Percentiles rank a stretch among this genome's conserved stretches.
Evolutionary conservation across 2,113 vertebrate genomes (phyloP).

Genomic region (Aldabrachelys gigantea): DNA sequence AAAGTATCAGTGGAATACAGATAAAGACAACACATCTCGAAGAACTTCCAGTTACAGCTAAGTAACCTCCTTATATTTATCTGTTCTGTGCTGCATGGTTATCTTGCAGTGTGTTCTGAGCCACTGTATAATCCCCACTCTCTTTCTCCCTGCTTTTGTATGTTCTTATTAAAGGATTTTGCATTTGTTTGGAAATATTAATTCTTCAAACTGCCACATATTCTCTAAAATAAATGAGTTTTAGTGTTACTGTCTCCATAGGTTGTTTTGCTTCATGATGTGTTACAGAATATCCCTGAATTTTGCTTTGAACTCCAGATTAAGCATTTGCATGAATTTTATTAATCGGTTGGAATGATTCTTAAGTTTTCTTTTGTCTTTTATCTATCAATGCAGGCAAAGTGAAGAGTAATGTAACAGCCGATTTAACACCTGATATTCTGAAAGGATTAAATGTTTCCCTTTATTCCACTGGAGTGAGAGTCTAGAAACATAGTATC

Average conservation of each 20-base stretch:
- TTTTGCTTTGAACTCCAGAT: not conserved
- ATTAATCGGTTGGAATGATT: not conserved
- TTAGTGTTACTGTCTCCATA: no score
- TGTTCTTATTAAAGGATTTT: not conserved
- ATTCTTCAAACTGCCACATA: rapidly evolving
- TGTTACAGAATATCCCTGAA: not conserved
- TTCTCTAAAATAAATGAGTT: not conserved
- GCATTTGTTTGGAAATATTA: not conserved
- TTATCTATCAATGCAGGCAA: not conserved
- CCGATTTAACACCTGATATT: not conserved
- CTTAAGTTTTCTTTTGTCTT: constrained; percentile 27
- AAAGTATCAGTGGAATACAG: no score
- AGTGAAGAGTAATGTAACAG: not conserved
- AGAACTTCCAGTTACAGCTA: no score
- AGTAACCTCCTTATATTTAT: not conserved
- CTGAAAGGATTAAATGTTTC: not conserved
- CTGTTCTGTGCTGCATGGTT: rapidly evolving
- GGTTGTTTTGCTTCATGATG: not conserved
- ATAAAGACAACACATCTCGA: no score
- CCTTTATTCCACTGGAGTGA: not conserved
- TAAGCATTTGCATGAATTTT: not conserved
- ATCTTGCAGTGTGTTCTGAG: not conserved
- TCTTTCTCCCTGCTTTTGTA: not conserved
- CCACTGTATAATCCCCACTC: not conserved
- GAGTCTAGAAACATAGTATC: not conserved